These are phyloP conservation scores for Fopius arisanus DNA, from an alignment of 1,140 invertebrate genomes.

Conservation along the genomic window DNA sequence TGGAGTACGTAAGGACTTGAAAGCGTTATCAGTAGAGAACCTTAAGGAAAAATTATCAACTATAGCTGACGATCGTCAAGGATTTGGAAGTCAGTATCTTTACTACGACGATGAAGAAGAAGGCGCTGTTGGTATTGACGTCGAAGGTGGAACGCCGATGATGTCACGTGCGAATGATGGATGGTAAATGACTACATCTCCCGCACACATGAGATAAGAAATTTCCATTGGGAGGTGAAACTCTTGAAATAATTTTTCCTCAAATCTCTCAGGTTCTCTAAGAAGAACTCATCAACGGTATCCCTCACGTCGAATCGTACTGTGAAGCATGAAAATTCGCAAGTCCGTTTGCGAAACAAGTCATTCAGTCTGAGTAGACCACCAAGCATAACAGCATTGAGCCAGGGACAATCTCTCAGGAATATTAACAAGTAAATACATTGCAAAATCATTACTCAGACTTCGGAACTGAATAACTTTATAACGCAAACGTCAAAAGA, in stretches of 20 bases:
- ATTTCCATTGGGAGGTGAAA: neutral
- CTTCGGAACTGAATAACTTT: neutral
- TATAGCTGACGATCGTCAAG: constrained; percentile 22
- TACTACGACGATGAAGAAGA: constrained; percentile 72
- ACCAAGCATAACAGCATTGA: constrained; percentile 35
- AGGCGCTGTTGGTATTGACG: constrained; percentile 69
- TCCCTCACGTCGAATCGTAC: constrained; percentile 39
- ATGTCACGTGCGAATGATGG: constrained; percentile 73
- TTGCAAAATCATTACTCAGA: neutral
- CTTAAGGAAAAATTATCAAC: constrained; percentile 17
- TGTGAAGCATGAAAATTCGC: constrained; percentile 31
- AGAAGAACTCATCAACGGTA: constrained; percentile 38
- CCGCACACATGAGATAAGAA: neutral
- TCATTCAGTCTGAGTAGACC: constrained; percentile 42
- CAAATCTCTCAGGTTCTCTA: constrained; percentile 40
- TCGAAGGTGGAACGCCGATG: constrained; percentile 72
- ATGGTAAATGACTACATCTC: constrained; percentile 60
- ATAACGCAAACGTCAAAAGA: neutral
- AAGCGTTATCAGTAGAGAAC: constrained; percentile 21
- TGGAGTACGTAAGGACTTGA: constrained; percentile 3
- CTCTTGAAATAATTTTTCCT: neutral
- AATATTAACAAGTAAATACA: constrained; percentile 35
- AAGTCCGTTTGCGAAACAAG: constrained; percentile 23
- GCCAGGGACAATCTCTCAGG: constrained; percentile 24
- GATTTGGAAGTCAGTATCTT: constrained; percentile 69